Evolutionary conservation across 2,888 invertebrate genomes (phyloP).

Genomic region (Omphaloscelis lunosa): DNA sequence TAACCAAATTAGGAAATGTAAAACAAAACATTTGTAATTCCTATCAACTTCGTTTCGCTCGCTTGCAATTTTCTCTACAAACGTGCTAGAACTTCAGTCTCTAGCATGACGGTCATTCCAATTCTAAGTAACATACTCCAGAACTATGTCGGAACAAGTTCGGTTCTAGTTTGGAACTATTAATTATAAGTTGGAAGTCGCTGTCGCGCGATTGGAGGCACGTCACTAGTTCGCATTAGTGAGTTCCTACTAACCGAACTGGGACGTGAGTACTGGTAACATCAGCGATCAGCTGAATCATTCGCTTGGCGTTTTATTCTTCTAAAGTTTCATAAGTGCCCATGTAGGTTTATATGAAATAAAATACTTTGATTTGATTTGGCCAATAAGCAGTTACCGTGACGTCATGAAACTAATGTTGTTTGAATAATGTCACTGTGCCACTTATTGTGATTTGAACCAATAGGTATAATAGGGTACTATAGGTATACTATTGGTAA

Average conservation of each 20-base stretch:
- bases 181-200: constrained; percentile 63
- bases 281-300: constrained; percentile 53
- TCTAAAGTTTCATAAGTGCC: too few relatives aligned
- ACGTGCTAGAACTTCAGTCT: background rate
- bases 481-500: background rate
- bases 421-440: background rate
- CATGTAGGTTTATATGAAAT: too few relatives aligned
- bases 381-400: constrained; percentile 38
- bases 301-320: constrained; percentile 5
- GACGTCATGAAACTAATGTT: constrained; percentile 27
- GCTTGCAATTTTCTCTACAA: background rate
- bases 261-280: background rate
- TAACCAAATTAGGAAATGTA: background rate
- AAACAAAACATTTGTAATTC: background rate
- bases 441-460: background rate
- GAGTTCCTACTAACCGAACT: constrained; percentile 21
- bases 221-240: constrained; percentile 52
- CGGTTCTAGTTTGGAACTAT: constrained; percentile 53
- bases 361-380: background rate
- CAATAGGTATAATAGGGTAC: background rate
- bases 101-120: constrained; percentile 46
- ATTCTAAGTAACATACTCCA: constrained; percentile 50
- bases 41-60: background rate
- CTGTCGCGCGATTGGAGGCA: constrained; percentile 54
- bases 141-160: constrained; percentile 54